phyloP scores from a whole-genome alignment of 2,113 vertebrate genomes.

The Tragelaphus imberbis region DNA sequence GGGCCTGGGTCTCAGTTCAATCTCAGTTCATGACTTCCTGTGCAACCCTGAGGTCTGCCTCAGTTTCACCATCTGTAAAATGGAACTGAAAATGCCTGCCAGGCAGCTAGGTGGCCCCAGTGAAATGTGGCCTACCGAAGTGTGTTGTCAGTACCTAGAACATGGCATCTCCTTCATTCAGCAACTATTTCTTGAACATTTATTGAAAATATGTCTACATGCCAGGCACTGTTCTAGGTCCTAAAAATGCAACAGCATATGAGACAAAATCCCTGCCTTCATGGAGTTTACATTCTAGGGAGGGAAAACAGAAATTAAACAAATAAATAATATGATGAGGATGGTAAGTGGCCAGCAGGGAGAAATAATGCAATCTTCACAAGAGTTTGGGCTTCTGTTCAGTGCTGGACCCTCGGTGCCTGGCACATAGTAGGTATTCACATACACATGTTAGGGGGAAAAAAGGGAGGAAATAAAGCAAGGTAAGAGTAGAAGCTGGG shows the following conservation, averaged over 20 bases:
- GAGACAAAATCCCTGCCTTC: not conserved
- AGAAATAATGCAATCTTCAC: not conserved
- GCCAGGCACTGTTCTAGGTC: not conserved
- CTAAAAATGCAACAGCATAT: not conserved
- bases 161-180: not conserved
- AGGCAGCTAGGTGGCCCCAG: not conserved
- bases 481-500: not conserved
- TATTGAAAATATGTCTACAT: not conserved
- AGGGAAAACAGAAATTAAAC: slow-evolving; percentile 2
- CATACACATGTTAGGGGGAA: not conserved
- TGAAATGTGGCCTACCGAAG: not conserved
- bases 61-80: not conserved
- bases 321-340: not conserved
- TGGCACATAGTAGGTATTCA: not conserved
- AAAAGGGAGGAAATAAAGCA: not conserved
- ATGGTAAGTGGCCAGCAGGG: not conserved
- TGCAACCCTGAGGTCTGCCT: not conserved
- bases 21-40: not conserved
- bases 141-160: not conserved
- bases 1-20: not conserved
- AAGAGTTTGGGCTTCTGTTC: not conserved
- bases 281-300: not conserved
- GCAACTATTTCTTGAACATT: not conserved
- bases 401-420: not conserved
- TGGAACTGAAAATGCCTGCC: not conserved